Evolutionary conservation across 2,797 vertebrate genomes (phyloP), one percentile per base, ranked within the genome.

Genomic region (Euphonia xanthogaster): DNA sequence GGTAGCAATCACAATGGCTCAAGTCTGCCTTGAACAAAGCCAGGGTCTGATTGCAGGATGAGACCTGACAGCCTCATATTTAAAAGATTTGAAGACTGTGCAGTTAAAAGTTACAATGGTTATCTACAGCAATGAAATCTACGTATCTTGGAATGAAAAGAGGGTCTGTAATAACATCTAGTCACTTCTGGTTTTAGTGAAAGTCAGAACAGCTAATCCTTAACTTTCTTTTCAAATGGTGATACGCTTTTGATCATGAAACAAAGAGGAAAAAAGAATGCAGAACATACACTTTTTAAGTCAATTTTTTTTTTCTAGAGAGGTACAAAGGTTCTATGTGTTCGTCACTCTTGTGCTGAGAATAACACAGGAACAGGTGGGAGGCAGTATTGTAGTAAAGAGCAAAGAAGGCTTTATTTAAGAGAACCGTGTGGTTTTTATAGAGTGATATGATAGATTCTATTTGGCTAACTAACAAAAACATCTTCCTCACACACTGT

Each of bases 1-100:
- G 27, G 48, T 85, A 79, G 10, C 35, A 63, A 89, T 61, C 86
- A 84, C 55, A 93, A 92, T 63, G 71, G 39, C 42, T 86, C 28
- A 30, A 88, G 45, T 62, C 66, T 91, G 20, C 30, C 85, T 88
- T 87, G 84, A 96, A 92, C 84, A 93, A 85, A 94, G 71, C 27
- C 18, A 54, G 55, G 53, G 66, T 92, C 53, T 92, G 28, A 70
- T 21, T 2, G 6, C 35, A 67, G 70, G 73, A 93, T 88, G 73
- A 79, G 55, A 79, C 14, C 27, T 86, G 77, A 88, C 77, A 96
- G 60, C 39, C 28, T 88, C 86, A 82, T 95, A 93, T 90, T 96
- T 94, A 83, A 95, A 96, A 92, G 80, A 89, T 93, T 93, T 85
- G 57, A 93, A 95, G 86, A 48, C 27, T 33, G 53, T 80, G 35